Conservation (phyloP, 2,113 vertebrate genomes). For the Notothenia coriiceps region DNA sequence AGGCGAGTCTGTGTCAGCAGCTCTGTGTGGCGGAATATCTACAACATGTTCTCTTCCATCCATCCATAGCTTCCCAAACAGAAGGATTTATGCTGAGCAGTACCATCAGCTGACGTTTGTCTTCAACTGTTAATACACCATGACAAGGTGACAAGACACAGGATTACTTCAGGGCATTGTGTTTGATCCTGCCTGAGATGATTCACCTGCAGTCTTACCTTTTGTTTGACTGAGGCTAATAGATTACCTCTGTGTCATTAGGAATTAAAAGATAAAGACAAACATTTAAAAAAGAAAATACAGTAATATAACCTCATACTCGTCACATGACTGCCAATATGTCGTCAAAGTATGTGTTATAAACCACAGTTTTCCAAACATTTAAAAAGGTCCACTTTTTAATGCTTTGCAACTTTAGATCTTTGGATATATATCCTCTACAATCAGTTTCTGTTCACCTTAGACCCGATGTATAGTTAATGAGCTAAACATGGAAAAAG, state of each 20-base stretch:
- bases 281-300: background rate
- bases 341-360: too few species aligned
- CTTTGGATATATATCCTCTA: too few species aligned
- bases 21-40: constrained; percentile 11
- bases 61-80: background rate
- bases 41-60: background rate
- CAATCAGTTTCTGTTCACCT: too few species aligned
- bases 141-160: constrained; percentile 42
- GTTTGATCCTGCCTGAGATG: constrained; percentile 5
- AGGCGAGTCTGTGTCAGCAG: constrained; percentile 53
- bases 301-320: background rate
- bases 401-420: too few species aligned
- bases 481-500: too few species aligned
- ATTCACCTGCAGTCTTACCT: constrained; percentile 32
- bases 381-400: too few species aligned
- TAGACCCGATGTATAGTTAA: too few species aligned
- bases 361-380: too few species aligned
- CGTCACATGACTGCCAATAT: background rate
- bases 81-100: background rate
- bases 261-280: background rate
- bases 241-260: background rate
- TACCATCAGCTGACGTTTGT: constrained; percentile 10
- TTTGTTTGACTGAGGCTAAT: constrained; percentile 38
- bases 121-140: constrained; percentile 20
- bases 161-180: constrained; percentile 32